These are phyloP conservation scores for Ips nitidus DNA, from an alignment of 1,140 invertebrate species.

Conservation along the genomic window DNA sequence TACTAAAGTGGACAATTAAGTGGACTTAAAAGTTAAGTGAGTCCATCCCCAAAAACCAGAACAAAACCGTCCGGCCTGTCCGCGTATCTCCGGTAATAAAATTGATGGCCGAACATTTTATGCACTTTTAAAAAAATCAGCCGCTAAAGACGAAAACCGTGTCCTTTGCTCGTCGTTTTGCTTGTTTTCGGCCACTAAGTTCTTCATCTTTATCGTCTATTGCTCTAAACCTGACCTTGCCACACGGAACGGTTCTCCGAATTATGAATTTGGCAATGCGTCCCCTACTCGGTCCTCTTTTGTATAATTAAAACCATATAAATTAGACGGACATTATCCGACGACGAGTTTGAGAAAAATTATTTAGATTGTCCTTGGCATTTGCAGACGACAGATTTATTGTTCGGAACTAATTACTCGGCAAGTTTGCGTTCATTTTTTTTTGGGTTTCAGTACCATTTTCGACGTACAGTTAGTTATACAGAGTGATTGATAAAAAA, in stretches of 20 bases:
- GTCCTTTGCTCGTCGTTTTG: slow-evolving; percentile 34
- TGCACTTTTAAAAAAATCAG: slow-evolving; percentile 36
- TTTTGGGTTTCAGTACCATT: too few species aligned
- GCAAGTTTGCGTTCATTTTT: too few species aligned
- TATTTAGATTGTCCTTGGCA: slow-evolving; percentile 4
- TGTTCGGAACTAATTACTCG: not conserved
- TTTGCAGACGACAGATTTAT: slow-evolving; percentile 6
- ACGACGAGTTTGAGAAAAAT: not conserved
- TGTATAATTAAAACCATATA: slow-evolving; percentile 30
- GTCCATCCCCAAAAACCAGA: not conserved
- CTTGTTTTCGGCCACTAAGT: slow-evolving; percentile 34
- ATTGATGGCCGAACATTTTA: slow-evolving; percentile 38
- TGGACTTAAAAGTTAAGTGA: slow-evolving; percentile 15
- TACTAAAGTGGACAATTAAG: slow-evolving; percentile 1
- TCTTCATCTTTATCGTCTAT: slow-evolving; percentile 38
- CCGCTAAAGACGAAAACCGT: slow-evolving; percentile 39
- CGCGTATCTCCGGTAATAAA: slow-evolving; percentile 36
- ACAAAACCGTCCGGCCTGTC: not conserved
- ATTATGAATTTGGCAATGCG: slow-evolving; percentile 21
- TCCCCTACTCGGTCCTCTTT: not conserved
- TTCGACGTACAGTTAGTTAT: too few species aligned
- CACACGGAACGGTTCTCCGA: slow-evolving; percentile 9
- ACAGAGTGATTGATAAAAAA: too few species aligned
- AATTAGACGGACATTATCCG: slow-evolving; percentile 13
- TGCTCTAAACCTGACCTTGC: slow-evolving; percentile 36